A percentile compares a stretch with the other conserved stretches of the same genome.
phyloP scores from a whole-genome alignment of 2,888 invertebrate genomes.

The Mactromeris polynyma region DNA sequence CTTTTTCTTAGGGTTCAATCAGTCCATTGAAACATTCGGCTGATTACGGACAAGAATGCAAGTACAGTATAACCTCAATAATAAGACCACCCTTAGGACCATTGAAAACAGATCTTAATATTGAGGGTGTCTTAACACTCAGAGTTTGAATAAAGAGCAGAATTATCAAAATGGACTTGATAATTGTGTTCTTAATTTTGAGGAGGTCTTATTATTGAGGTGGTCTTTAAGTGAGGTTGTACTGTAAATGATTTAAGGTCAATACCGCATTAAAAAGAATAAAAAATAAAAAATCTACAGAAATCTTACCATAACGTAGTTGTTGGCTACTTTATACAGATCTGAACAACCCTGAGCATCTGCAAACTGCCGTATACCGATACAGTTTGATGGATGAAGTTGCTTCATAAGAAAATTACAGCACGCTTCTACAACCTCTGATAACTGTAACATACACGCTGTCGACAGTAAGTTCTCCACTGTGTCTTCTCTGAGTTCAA shows the following conservation, averaged over 20 bases:
- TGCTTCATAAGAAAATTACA: constrained; percentile 96
- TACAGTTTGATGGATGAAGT: constrained; percentile 96
- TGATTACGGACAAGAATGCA: too few relatives aligned
- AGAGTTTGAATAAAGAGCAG: too few relatives aligned
- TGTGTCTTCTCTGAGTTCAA: constrained; percentile 95
- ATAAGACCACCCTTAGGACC: too few relatives aligned
- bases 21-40: too few relatives aligned
- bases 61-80: too few relatives aligned
- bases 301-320: constrained; percentile 92
- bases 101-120: too few relatives aligned
- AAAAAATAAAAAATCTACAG: neutral
- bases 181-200: too few relatives aligned
- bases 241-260: neutral
- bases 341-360: constrained; percentile 94
- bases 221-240: too few relatives aligned
- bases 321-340: constrained; percentile 93
- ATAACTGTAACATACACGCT: constrained; percentile 94
- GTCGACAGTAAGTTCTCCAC: constrained; percentile 95
- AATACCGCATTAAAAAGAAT: neutral
- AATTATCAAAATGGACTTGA: too few relatives aligned
- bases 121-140: too few relatives aligned
- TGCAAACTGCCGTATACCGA: constrained; percentile 96
- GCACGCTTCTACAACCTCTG: constrained; percentile 95
- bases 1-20: too few relatives aligned
- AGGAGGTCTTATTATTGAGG: too few relatives aligned